Evolutionary conservation across 1,140 invertebrate genomes (phyloP).

Genomic region (Drosophila rufa): DNA sequence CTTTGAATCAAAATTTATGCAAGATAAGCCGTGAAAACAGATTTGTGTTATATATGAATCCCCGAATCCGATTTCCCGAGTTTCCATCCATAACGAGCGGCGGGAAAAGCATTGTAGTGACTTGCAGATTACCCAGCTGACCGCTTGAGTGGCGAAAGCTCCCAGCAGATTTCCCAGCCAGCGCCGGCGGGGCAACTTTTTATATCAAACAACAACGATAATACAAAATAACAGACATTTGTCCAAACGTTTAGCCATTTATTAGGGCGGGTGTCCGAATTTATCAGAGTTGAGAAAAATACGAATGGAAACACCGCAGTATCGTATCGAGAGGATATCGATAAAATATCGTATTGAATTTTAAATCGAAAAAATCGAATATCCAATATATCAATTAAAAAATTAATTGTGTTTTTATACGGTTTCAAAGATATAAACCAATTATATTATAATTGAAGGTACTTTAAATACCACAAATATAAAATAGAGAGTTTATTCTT

Average conservation of each 20-base stretch:
- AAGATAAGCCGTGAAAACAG: background rate
- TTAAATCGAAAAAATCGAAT: too few relatives aligned
- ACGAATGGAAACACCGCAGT: constrained; percentile 8
- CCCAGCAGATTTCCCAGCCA: constrained; percentile 29
- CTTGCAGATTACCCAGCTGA: constrained; percentile 24
- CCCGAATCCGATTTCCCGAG: background rate
- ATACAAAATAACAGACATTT: constrained; percentile 77
- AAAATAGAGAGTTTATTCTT: too few relatives aligned
- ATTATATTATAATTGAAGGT: too few relatives aligned
- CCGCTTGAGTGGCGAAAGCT: constrained; percentile 40
- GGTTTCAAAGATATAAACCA: too few relatives aligned
- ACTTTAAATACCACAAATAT: too few relatives aligned
- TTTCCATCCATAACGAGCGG: constrained; percentile 22
- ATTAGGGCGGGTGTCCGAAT: constrained; percentile 43
- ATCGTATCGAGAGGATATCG: background rate
- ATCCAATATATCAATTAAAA: background rate
- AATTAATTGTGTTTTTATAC: too few relatives aligned
- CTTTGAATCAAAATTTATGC: background rate
- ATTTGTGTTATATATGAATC: constrained; percentile 4
- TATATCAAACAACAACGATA: constrained; percentile 75
- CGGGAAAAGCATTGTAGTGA: constrained; percentile 1
- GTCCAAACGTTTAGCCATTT: constrained; percentile 78
- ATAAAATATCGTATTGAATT: too few relatives aligned
- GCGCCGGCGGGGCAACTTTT: constrained; percentile 49
- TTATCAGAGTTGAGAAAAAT: constrained; percentile 1